Evolutionary conservation across 2,888 invertebrate genomes (phyloP), one percentile per base, ranked within the genome.

Genomic region (Pecten maximus): DNA sequence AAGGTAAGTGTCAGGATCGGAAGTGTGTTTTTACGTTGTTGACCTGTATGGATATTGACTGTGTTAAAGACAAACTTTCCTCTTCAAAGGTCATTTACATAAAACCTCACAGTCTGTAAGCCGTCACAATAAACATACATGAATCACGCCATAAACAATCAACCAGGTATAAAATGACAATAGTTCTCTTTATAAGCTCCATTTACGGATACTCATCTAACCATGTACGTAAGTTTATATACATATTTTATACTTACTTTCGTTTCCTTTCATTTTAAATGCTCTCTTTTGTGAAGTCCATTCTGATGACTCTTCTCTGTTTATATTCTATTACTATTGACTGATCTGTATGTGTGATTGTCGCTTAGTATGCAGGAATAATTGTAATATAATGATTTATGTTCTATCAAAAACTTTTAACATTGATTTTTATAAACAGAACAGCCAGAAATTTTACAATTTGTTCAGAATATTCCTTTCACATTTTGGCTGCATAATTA

Each of bases 71-170:
- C 28, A 28, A 74, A 74, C 74, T 74, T 23, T 35, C 74, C 74
- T 23, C 74, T 74, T 28, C 2, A 74, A 35, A 74, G 74, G 35
- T 74, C 74, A 15, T 74, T 54, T 74, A 74, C 74, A 74, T 74
- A 74, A 35, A 74, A 74, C 74, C 74, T 35, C 35, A 74, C 74
- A 54, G n/a, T 23, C 19, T 23, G 6, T 54, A 23, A 28, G 2
- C 50, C 74, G 74, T 74, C 74, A 74, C 74, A 74, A 74, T 74
- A 74, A 74, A 74, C 74, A 74, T 74, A 16, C 15, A 74, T 35
- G 74, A 35, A 74, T 74, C 74, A 74, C 74, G 35, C 74, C 74
- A 74, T 28, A 74, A 74, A 74, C 74, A 74, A 74, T 74, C 35
- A 74, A 6, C 74, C 74, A 60, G 74, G 74, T 74, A 74, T 74